Evolutionary conservation across 2,113 vertebrate species (phyloP).

Genomic region (Halichoeres trimaculatus): DNA sequence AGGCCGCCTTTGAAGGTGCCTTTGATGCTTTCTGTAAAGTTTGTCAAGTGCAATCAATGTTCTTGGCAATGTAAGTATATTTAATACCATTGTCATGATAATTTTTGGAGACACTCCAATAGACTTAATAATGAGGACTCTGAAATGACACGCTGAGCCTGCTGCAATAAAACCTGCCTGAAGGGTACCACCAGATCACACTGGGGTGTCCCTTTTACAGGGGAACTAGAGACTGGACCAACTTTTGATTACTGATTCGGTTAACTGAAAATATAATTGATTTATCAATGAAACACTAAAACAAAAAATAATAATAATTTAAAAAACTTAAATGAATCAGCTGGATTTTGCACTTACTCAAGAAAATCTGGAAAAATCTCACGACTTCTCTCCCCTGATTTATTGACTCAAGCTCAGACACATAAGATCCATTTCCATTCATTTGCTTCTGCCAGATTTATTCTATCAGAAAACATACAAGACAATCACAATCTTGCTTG

Average conservation of each 20-base stretch:
- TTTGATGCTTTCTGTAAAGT: slow-evolving; percentile 76
- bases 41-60: slow-evolving; percentile 74
- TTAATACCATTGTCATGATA: slow-evolving; percentile 73
- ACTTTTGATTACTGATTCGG: neutral
- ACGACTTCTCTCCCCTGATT: too few species aligned
- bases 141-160: slow-evolving; percentile 29
- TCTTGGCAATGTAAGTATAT: slow-evolving; percentile 57
- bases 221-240: neutral
- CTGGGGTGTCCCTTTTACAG: slow-evolving; percentile 17
- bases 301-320: too few species aligned
- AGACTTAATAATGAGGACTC: slow-evolving; percentile 51
- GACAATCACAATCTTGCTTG: neutral
- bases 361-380: too few species aligned
- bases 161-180: slow-evolving; percentile 33
- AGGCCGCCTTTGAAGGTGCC: slow-evolving; percentile 60
- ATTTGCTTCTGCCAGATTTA: slow-evolving; percentile 5
- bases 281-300: neutral
- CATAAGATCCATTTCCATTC: neutral
- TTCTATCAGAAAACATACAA: neutral
- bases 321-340: too few species aligned
- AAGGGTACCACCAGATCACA: slow-evolving; percentile 44
- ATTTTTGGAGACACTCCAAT: slow-evolving; percentile 64
- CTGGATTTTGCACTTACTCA: too few species aligned
- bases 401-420: too few species aligned
- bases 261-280: neutral